Evolutionary conservation across 1,140 invertebrate species (phyloP).

Genomic region (Drosophila bifasciata): DNA sequence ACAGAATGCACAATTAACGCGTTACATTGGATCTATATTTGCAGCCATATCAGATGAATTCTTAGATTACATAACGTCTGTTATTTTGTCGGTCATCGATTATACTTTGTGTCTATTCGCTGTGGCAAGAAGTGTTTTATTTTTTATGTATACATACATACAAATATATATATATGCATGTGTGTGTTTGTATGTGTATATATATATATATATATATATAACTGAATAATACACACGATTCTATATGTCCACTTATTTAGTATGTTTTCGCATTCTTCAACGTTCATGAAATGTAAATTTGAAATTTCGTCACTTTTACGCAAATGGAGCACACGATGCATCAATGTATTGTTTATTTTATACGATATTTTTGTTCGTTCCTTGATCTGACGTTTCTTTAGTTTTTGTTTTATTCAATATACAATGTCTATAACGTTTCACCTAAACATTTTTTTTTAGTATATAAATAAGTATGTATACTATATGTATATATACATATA

Average conservation of each 20-base stretch:
- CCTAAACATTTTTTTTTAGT: constrained; percentile 59
- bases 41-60: constrained; percentile 1
- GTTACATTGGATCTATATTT: background rate
- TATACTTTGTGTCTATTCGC: constrained; percentile 10
- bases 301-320: constrained; percentile 24
- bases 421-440: constrained; percentile 75
- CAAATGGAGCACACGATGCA: constrained; percentile 35
- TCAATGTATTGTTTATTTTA: constrained; percentile 27
- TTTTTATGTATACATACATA: background rate
- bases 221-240: constrained; percentile 18
- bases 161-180: constrained; percentile 1
- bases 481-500: constrained; percentile 44
- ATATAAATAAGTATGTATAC: constrained; percentile 31
- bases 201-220: background rate
- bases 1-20: constrained; percentile 29
- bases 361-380: constrained; percentile 1
- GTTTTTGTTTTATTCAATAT: constrained; percentile 59
- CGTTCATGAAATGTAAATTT: constrained; percentile 52
- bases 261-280: background rate
- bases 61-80: background rate
- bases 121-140: constrained; percentile 4
- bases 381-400: constrained; percentile 16
- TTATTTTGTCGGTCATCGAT: background rate
- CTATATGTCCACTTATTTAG: constrained; percentile 12
- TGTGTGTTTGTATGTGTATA: too few relatives aligned